phyloP scores from a whole-genome alignment of 2,888 invertebrate genomes.

The Hybos culiciformis region DNA sequence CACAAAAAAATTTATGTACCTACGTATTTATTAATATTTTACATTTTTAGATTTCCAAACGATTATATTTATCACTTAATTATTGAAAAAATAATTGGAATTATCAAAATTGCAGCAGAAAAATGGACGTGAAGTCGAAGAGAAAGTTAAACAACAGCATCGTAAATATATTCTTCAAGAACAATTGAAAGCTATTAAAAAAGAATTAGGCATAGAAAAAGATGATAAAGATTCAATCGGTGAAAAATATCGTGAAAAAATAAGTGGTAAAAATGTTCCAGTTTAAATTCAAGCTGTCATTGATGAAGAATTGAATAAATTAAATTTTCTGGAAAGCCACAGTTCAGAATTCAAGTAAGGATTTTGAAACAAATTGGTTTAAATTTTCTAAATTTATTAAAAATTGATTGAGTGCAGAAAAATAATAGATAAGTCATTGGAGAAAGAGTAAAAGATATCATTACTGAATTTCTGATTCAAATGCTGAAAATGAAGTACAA shows the following conservation, averaged over 20 bases:
- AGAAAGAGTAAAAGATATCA: too few species aligned
- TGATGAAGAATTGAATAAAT: constrained; percentile 91
- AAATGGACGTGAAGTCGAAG: constrained; percentile 94
- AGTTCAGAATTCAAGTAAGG: constrained; percentile 98
- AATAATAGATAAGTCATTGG: too few species aligned
- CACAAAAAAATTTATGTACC: background rate
- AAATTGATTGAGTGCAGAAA: too few species aligned
- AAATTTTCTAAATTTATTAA: too few species aligned
- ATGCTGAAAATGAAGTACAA: too few species aligned
- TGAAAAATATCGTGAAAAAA: constrained; percentile 84
- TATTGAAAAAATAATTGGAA: constrained; percentile 95
- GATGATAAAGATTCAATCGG: constrained; percentile 98
- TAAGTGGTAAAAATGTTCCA: constrained; percentile 78
- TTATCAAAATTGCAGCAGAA: constrained; percentile 93
- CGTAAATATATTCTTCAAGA: constrained; percentile 95
- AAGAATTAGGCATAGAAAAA: constrained; percentile 95
- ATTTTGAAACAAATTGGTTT: too few species aligned
- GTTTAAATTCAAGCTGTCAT: constrained; percentile 81
- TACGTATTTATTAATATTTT: constrained; percentile 9
- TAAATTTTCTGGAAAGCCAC: constrained; percentile 91
- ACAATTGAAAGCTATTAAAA: constrained; percentile 95
- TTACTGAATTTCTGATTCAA: too few species aligned
- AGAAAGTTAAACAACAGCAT: constrained; percentile 97
- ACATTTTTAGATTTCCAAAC: constrained; percentile 88
- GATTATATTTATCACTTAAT: constrained; percentile 78